A percentile compares a stretch with the other conserved stretches of the same genome.
Conservation (phyloP, 2,888 invertebrate species). For the Tortricodes alternella region DNA sequence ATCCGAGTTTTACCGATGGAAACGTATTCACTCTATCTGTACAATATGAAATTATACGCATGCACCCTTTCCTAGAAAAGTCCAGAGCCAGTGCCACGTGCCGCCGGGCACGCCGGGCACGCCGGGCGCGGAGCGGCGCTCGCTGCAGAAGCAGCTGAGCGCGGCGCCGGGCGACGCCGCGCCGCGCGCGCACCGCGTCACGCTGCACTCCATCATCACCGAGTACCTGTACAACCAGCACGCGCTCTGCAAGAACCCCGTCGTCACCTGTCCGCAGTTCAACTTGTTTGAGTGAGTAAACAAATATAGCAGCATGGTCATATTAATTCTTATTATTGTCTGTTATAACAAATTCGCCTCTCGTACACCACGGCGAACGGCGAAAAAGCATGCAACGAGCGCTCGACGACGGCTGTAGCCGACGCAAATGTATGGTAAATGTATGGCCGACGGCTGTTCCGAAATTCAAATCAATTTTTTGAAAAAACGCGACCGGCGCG, state of each 20-base stretch:
- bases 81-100: conserved; percentile 48
- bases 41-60: background rate
- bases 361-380: too few species aligned
- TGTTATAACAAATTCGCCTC: too few species aligned
- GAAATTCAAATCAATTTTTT: too few species aligned
- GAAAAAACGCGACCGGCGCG: too few species aligned
- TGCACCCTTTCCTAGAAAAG: conserved; percentile 50
- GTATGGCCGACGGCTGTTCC: too few species aligned
- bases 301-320: too few species aligned
- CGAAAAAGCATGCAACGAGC: too few species aligned
- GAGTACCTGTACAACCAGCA: conserved; percentile 99
- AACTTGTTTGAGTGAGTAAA: conserved; percentile 91
- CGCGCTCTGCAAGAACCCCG: conserved; percentile 98
- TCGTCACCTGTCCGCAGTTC: conserved; percentile 98
- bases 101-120: conserved; percentile 33
- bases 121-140: conserved; percentile 57
- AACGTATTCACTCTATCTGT: background rate
- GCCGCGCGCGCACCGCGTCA: conserved; percentile 74
- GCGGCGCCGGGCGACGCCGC: conserved; percentile 62
- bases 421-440: too few species aligned
- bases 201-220: conserved; percentile 95
- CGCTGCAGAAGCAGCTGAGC: conserved; percentile 77
- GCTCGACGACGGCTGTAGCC: too few species aligned
- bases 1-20: too few species aligned
- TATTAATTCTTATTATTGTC: too few species aligned